Percentiles rank a stretch among this genome's conserved stretches.
Evolutionary conservation across 2,888 invertebrate species (phyloP).

Genomic region (Gastrophysa polygoni): DNA sequence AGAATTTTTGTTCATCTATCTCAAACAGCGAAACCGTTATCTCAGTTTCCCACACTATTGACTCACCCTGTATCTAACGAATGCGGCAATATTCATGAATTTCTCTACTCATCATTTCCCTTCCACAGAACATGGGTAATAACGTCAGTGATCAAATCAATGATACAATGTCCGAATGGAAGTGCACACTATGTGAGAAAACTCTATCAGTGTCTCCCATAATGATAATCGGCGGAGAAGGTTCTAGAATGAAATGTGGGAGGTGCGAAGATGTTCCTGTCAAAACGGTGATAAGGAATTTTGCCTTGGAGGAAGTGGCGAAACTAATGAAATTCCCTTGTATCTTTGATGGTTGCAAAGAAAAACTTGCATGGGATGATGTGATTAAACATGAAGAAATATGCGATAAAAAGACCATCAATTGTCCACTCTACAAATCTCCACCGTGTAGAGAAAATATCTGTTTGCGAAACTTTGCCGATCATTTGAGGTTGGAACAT

Average conservation of each 20-base stretch:
- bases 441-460: neutral
- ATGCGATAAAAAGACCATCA: neutral
- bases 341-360: neutral
- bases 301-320: neutral
- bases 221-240: neutral
- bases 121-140: too few species aligned
- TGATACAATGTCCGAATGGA: neutral
- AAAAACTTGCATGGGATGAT: neutral
- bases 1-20: too few species aligned
- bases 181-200: neutral
- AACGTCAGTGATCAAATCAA: too few species aligned
- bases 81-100: too few species aligned
- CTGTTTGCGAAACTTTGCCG: neutral
- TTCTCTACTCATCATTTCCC: too few species aligned
- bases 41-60: too few species aligned
- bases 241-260: neutral
- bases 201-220: neutral
- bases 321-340: neutral
- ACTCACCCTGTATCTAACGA: too few species aligned
- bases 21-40: too few species aligned
- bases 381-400: neutral
- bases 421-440: neutral
- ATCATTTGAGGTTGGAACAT: neutral
- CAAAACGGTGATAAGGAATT: neutral
- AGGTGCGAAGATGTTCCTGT: neutral